These are phyloP conservation scores for Alosa alosa DNA, from an alignment of 2,113 vertebrate genomes.

Conservation along the genomic window DNA sequence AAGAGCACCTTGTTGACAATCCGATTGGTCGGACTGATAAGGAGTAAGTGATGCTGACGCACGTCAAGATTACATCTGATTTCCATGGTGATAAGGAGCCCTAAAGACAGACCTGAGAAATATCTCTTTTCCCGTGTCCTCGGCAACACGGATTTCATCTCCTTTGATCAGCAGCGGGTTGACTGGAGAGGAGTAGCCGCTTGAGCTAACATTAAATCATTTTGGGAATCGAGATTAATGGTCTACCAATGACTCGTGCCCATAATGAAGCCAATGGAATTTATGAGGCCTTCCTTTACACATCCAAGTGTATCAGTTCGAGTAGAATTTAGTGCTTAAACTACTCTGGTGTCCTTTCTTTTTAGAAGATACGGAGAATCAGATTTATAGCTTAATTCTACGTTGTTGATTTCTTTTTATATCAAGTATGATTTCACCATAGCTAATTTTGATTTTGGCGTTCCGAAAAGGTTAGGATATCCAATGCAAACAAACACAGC, in stretches of 20 bases:
- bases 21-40: slow-evolving; percentile 30
- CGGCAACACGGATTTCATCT: neutral
- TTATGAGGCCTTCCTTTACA: slow-evolving; percentile 12
- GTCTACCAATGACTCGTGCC: neutral
- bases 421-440: neutral
- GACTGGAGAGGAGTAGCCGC: neutral
- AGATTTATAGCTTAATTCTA: neutral
- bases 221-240: neutral
- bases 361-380: neutral
- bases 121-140: neutral
- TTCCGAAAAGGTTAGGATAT: neutral
- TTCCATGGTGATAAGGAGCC: neutral
- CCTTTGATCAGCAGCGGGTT: neutral
- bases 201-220: neutral
- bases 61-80: slow-evolving; percentile 15
- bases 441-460: neutral
- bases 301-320: slow-evolving; percentile 10
- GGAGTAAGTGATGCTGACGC: slow-evolving; percentile 21
- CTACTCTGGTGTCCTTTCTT: neutral
- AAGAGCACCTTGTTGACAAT: neutral
- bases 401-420: neutral
- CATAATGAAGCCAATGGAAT: neutral
- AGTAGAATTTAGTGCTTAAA: neutral
- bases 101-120: neutral
- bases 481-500: neutral